Evolutionary conservation across 2,888 invertebrate species (phyloP).

Genomic region (Pammene aurita): DNA sequence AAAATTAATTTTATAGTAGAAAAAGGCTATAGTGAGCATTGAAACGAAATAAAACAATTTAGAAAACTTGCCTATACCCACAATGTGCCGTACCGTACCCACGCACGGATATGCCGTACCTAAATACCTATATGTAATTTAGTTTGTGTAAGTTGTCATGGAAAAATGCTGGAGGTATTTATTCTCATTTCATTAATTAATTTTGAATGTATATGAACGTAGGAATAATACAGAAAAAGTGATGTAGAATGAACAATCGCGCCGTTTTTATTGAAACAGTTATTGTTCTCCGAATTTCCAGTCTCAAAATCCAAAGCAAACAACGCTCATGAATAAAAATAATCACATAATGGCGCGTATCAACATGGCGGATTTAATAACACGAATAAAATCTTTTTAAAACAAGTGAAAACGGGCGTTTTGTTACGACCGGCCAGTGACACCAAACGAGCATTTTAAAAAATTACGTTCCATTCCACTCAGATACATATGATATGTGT

Average conservation of each 20-base stretch:
- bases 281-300: slow-evolving; percentile 29
- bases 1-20: no score
- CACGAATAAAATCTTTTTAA: slow-evolving; percentile 61
- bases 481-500: slow-evolving; percentile 46
- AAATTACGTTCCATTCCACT: slow-evolving; percentile 46
- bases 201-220: background rate
- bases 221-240: background rate
- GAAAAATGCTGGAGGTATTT: background rate
- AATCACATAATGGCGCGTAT: slow-evolving; percentile 34
- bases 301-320: slow-evolving; percentile 38
- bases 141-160: no score
- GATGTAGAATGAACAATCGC: slow-evolving; percentile 6
- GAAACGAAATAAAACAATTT: no score
- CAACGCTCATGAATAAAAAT: slow-evolving; percentile 39
- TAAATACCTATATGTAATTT: no score
- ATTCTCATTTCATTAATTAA: background rate
- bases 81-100: no score
- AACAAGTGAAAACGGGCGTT: slow-evolving; percentile 52
- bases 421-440: slow-evolving; percentile 47
- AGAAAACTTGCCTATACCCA: no score
- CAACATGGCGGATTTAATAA: slow-evolving; percentile 52
- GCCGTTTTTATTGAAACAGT: slow-evolving; percentile 13
- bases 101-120: no score
- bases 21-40: no score
- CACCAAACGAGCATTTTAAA: slow-evolving; percentile 45